Base-by-base conservation (phyloP, 2,113 vertebrate species). In the Amphiprion ocellaris region DNA sequence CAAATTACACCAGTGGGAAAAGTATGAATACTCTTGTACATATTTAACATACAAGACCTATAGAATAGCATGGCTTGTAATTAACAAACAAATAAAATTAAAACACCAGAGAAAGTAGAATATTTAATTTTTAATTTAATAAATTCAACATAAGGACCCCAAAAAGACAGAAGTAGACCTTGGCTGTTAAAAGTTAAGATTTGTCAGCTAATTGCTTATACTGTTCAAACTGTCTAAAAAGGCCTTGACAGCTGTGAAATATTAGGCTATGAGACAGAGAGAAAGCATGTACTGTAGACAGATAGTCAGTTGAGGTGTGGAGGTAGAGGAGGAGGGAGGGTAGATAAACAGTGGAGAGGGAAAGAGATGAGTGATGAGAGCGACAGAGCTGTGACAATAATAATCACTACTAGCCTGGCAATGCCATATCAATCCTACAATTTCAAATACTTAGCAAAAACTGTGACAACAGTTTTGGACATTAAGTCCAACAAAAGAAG, bases 221-320 rank as follows among this genome's bases (percentile, higher is more conserved):
- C 44, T 59, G n/a, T 53, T 65, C 24, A 65, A 37, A 44, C 12
- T 64, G 26, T 49, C 37, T 58, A 60, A 74, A 77, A 64, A 37
- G 54, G 37, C 30, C 19, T 2, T 66, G 74, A 52, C 74, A 70
- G 54, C 60, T 79, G 60, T 66, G 61, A 67, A 53, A 67, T 79
- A 82, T 78, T 41, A 44, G 23, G 47, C 52, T 50, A 15, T 64
- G 68, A 67, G 52, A 69, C 19, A 23, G 26, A 12, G 54, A 67
- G 50, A 24, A 28, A 50, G 52, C 24, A 53, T 26, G 16, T 53
- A 49, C 53, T 70, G 52, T 50, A 15, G 61, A 62, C 28, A 11
- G 58, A 75, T 50, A 58, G 59, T 63, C 71, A 71, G 53, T 24
- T 69, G 41, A 15, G 39, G 63, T 60, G 33, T 10, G 33, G 33